These are phyloP conservation scores for Trichopoda pennipes DNA, from an alignment of 2,888 invertebrate species.

Conservation along the genomic window DNA sequence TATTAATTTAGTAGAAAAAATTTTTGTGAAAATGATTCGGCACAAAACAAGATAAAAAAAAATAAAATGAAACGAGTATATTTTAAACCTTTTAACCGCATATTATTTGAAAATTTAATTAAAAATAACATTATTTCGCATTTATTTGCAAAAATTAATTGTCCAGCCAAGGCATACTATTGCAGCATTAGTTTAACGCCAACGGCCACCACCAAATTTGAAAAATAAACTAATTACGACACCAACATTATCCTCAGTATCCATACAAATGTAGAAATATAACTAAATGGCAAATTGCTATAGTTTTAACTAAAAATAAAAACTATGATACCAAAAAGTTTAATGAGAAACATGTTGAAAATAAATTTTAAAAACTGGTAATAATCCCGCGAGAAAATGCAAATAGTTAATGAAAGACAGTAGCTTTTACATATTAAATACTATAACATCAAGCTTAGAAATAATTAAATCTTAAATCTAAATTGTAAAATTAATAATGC, in stretches of 20 bases:
- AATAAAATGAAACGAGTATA: slow-evolving; percentile 42
- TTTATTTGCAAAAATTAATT: slow-evolving; percentile 63
- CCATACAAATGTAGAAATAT: background rate
- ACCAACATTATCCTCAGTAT: slow-evolving; percentile 30
- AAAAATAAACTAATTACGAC: slow-evolving; percentile 6
- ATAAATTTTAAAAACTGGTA: background rate
- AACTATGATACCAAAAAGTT: background rate
- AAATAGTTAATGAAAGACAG: background rate
- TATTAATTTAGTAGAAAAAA: slow-evolving; percentile 53
- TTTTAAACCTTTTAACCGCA: slow-evolving; percentile 63
- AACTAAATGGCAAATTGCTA: background rate
- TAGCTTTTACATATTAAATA: background rate
- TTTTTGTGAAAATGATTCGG: slow-evolving; percentile 16
- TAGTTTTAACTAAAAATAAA: background rate
- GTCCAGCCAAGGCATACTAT: slow-evolving; percentile 58
- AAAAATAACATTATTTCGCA: slow-evolving; percentile 63
- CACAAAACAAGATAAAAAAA: slow-evolving; percentile 5
- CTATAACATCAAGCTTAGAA: background rate
- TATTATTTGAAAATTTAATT: slow-evolving; percentile 63
- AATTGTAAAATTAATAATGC: background rate
- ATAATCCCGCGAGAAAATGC: background rate
- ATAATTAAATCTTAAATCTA: background rate
- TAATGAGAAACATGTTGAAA: background rate
- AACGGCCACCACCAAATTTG: slow-evolving; percentile 15
- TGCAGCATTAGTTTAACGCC: slow-evolving; percentile 51